A percentile compares a stretch with the other conserved stretches of the same genome.
These are phyloP conservation scores for Hesperia comma DNA, from an alignment of 2,888 invertebrate species.

Conservation along the genomic window DNA sequence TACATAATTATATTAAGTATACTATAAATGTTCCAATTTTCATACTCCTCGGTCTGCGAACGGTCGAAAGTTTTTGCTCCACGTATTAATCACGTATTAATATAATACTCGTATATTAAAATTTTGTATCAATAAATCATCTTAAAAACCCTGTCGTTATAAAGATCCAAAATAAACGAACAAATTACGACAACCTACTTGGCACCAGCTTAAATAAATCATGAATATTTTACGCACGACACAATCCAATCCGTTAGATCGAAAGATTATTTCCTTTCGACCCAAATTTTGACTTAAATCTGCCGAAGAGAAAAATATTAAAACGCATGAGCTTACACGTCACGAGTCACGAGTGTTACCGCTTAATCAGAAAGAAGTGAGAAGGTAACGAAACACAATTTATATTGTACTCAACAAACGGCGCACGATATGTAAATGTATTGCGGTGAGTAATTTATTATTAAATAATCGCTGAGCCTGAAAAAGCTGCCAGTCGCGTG, in stretches of 20 bases:
- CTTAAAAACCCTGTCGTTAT: background rate
- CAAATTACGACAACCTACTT: background rate
- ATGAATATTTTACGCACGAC: slow-evolving; percentile 15
- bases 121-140: background rate
- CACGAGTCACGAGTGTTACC: slow-evolving; percentile 45
- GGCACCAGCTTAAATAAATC: background rate
- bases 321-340: slow-evolving; percentile 3
- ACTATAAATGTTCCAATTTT: no score
- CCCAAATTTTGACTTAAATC: slow-evolving; percentile 19
- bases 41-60: no score
- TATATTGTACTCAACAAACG: slow-evolving; percentile 73
- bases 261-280: slow-evolving; percentile 19
- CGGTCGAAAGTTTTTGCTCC: no score
- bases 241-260: slow-evolving; percentile 20
- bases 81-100: no score
- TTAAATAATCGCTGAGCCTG: slow-evolving; percentile 74
- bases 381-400: slow-evolving; percentile 77
- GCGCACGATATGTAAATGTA: slow-evolving; percentile 71
- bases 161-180: background rate
- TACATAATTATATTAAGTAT: no score
- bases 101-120: no score
- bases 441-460: slow-evolving; percentile 73
- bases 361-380: slow-evolving; percentile 69
- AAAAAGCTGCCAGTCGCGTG: slow-evolving; percentile 73
- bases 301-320: slow-evolving; percentile 14